Base-by-base conservation (phyloP, 2,797 vertebrate genomes). In the Leontocebus nigricollis region DNA sequence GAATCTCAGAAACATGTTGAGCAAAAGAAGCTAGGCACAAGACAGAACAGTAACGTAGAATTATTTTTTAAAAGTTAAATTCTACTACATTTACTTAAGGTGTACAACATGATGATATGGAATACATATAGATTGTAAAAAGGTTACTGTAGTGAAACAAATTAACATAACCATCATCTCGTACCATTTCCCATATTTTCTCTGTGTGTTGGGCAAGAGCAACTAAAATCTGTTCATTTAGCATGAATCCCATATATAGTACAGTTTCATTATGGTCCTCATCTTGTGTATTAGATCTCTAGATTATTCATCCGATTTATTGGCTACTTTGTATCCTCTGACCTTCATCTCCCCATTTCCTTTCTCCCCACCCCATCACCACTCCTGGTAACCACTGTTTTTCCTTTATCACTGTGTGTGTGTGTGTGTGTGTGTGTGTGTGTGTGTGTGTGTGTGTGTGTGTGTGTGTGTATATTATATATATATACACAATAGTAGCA, bases 341-440 rank as follows among this genome's bases (percentile, higher is more conserved):
- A 27, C 22, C 22, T 36, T 57, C 39, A n/a, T 84, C 17, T 84
- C 41, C 39, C 17, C 39, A 46, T 46, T 84, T 44, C 27, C 39
- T 84, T 30, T 19, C 27, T 39, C 36, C 19, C 36, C 2, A 82
- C 15, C n/a, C n/a, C 50, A 7, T 80, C 22, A 41, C 13, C 4
- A 5, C 2, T 24, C 36, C 27, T 84, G 19, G 57, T 61, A 84
- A 41, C 57, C 10, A 44, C 17, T 20, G 30, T 61, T 84, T 61
- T 64, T 84, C 13, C 27, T 64, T 27, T 57, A 2, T 46, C 36
- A 59, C 26, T 19, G 4, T 46, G 15, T 19, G 0, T 52, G 19
- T 52, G 0, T 50, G 4, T 50, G 4, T 46, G 5, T 46, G 12
- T 17, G 0, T 50, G 15, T 50, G 0, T 50, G 4, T 50, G 4